A percentile compares a stretch with the other conserved stretches of the same genome.
Evolutionary conservation across 2,888 invertebrate species (phyloP).

Genomic region (Eupithecia exiguata): DNA sequence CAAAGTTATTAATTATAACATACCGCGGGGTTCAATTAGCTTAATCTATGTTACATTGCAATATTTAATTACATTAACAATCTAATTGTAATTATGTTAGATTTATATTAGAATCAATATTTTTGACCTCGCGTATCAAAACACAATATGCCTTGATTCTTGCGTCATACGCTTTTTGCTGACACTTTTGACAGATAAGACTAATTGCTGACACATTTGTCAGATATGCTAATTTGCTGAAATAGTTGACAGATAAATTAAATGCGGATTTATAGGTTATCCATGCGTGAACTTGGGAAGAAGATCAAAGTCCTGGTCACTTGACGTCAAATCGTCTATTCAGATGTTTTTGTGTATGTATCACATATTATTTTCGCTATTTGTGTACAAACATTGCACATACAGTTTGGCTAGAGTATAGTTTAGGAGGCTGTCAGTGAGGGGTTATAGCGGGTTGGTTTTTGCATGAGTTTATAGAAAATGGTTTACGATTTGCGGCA

Average conservation of each 20-base stretch:
- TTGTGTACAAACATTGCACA: too few relatives aligned
- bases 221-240: neutral
- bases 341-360: too few relatives aligned
- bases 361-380: too few relatives aligned
- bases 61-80: conserved; percentile 11
- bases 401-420: too few relatives aligned
- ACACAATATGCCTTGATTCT: neutral
- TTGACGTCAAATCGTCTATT: too few relatives aligned
- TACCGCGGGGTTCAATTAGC: conserved; percentile 16
- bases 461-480: too few relatives aligned
- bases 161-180: conserved; percentile 2
- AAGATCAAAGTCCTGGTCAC: neutral
- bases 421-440: too few relatives aligned
- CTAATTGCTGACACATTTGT: neutral
- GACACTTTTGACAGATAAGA: conserved; percentile 7
- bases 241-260: neutral
- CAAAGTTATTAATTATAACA: neutral
- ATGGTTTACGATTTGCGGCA: too few relatives aligned
- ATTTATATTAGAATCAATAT: neutral
- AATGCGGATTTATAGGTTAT: neutral
- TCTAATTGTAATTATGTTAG: conserved; percentile 1
- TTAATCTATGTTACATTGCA: conserved; percentile 16
- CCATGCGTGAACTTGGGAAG: neutral
- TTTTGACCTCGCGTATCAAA: neutral
- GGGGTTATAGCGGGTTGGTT: too few relatives aligned